These are phyloP conservation scores for Caenorhabditis brenneri DNA, from an alignment of 1,140 invertebrate genomes.

Conservation along the genomic window DNA sequence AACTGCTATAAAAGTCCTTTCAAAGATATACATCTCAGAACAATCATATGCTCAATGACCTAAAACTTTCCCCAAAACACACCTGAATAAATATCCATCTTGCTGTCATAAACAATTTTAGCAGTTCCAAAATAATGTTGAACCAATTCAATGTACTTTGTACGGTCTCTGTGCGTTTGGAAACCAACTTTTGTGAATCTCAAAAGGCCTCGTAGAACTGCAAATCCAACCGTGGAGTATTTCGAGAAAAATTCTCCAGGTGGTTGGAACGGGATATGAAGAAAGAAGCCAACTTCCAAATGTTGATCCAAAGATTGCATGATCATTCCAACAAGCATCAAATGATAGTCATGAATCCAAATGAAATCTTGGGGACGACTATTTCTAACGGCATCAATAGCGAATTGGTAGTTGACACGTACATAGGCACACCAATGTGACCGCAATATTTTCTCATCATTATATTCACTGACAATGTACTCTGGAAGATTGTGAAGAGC, in stretches of 20 bases:
- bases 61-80: no score
- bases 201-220: conserved; percentile 65
- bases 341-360: conserved; percentile 71
- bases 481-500: conserved; percentile 70
- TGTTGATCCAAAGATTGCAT: conserved; percentile 70
- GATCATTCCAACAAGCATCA: conserved; percentile 70
- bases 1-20: no score
- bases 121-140: conserved; percentile 62
- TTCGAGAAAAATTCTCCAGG: conserved; percentile 70
- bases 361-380: conserved; percentile 70
- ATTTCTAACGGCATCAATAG: conserved; percentile 69
- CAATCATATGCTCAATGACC: no score
- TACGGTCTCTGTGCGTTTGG: conserved; percentile 69
- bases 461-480: conserved; percentile 70
- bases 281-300: conserved; percentile 68
- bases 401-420: conserved; percentile 70
- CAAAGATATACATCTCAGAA: no score
- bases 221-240: conserved; percentile 62
- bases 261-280: conserved; percentile 71
- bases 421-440: conserved; percentile 71
- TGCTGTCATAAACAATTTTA: conserved; percentile 57
- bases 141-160: conserved; percentile 66
- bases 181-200: conserved; percentile 70
- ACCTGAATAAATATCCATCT: conserved; percentile 65
- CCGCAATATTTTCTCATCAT: conserved; percentile 60